A percentile compares a stretch with the other conserved stretches of the same genome.
Evolutionary conservation across 2,888 invertebrate genomes (phyloP).

Genomic region (Frankliniella intonsa): DNA sequence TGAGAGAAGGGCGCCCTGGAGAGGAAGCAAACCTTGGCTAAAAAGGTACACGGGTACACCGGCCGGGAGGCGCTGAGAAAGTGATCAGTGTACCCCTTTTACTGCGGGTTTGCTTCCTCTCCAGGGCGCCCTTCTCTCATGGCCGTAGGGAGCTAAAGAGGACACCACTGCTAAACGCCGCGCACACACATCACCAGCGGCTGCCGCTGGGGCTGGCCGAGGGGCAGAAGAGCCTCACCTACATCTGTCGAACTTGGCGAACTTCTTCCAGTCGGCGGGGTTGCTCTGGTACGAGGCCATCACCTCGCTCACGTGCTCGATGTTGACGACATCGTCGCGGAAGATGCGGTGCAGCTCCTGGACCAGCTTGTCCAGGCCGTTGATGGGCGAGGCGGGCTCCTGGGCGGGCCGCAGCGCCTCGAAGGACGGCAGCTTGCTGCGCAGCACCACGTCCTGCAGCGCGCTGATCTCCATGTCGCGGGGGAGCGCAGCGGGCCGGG

Average conservation of each 20-base stretch:
- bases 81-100: no score
- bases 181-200: no score
- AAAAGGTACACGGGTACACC: not conserved
- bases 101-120: no score
- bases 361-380: constrained; percentile 57
- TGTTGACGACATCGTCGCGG: constrained; percentile 73
- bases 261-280: constrained; percentile 87
- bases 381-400: not conserved
- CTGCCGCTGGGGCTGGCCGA: no score
- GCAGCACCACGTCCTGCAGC: constrained; percentile 6
- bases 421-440: constrained; percentile 4
- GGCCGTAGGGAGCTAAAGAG: no score
- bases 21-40: not conserved
- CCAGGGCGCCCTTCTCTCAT: no score
- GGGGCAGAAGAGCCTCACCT: constrained; percentile 53
- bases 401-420: constrained; percentile 14
- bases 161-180: no score
- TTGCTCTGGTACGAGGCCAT: constrained; percentile 80
- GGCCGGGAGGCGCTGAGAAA: no score
- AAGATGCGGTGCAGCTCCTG: constrained; percentile 71
- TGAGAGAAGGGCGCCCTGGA: no score
- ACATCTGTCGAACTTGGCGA: constrained; percentile 88
- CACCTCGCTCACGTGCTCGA: constrained; percentile 81
- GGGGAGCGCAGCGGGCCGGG: not conserved
- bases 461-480: not conserved